Conservation (phyloP, 2,888 invertebrate species). For the Cataglyphis altisquamis region DNA sequence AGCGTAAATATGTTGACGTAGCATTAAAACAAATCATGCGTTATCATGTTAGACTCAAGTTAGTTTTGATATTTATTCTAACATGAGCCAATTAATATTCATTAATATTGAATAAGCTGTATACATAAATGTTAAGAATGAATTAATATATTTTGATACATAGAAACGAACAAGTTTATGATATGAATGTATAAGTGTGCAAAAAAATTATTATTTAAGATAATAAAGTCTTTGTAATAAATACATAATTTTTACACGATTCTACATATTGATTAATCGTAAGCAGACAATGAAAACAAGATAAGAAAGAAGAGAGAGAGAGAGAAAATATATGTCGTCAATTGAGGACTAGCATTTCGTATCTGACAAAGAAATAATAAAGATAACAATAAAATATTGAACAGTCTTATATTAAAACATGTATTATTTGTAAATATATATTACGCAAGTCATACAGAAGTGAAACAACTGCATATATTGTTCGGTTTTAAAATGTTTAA, state of each 20-base stretch:
- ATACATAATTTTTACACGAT: neutral
- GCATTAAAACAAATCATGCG: neutral
- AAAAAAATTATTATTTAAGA: conserved; percentile 10
- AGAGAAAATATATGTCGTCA: neutral
- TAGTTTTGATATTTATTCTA: neutral
- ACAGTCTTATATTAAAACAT: neutral
- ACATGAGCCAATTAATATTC: conserved; percentile 16
- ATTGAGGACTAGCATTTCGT: neutral
- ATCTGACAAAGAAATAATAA: neutral
- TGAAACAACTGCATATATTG: neutral
- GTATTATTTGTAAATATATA: neutral
- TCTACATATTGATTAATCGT: neutral
- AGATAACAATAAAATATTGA: conserved; percentile 21
- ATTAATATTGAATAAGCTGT: neutral
- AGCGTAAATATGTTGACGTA: conserved; percentile 26
- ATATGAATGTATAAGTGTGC: neutral
- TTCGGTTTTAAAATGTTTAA: neutral
- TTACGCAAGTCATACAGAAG: neutral
- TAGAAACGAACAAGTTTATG: neutral
- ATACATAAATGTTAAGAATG: neutral
- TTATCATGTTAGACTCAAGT: conserved; percentile 18
- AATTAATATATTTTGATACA: conserved; percentile 44
- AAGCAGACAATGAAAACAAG: neutral
- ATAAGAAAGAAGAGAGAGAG: too few relatives aligned
- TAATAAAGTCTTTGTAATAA: conserved; percentile 42